Base-by-base conservation (phyloP, 1,140 invertebrate species). In the Chlorops oryzae region DNA sequence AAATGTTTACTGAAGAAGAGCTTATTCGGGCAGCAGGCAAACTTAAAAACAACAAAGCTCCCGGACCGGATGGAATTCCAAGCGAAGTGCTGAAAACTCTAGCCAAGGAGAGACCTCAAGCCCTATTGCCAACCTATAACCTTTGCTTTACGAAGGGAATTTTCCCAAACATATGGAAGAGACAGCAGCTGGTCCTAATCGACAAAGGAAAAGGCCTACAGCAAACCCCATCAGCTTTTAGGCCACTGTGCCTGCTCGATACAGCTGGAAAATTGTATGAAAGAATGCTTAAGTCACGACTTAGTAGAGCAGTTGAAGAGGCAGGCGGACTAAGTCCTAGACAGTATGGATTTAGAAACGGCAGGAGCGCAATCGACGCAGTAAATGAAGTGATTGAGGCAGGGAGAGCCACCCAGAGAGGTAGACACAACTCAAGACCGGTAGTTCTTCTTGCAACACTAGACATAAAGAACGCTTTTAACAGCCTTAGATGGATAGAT, bases 81-180 rank as follows among this genome's bases (percentile, higher is more conserved):
- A 41, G 24, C 20, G 24, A 10, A n/a, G 39, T 15, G 9, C 20
- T 41, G 17, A 10, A 21, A 7, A 5, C 24, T 3, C 20, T 22
- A 5, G 20, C 9, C 9, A n/a, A 21, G 24, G 5, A 6, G 6
- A 10, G 15, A 18, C 6, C 20, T 5, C 9, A 5, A 10, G 6
- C 24, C 3, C 24, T 41, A 12, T 5, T 22, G 5, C 9, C 9
- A 10, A 7, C 24, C 5, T 41, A 41, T 22, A 41, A 5, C 5
- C 20, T 3, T 5, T 41, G 39, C n/a, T 3, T 41, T 22, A 18
- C 9, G 5, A 15, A 9, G n/a, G 39, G 39, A 5, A 20, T 5
- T 21, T 41, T 41, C n/a, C 39, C 39, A n/a, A n/a, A 41, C 9
- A 21, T 21, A 4, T 41, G 39, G 39, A 41, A 41, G 15, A 41